Conservation (phyloP, 2,797 vertebrate species). For the Vireo griseus region DNA sequence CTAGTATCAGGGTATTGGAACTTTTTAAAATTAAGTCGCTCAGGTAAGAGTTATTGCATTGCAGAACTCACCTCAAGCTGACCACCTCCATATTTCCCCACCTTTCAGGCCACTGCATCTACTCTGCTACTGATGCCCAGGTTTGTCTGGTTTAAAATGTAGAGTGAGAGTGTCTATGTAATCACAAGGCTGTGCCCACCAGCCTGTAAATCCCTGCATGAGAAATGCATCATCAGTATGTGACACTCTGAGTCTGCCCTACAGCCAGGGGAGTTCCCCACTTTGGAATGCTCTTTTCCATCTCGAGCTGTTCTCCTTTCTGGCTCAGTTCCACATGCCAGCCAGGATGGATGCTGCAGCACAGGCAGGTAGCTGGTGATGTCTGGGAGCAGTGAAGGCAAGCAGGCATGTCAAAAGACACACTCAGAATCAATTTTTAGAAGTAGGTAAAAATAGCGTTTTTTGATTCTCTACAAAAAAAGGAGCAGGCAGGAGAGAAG, state of each 20-base stretch:
- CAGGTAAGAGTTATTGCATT: neutral
- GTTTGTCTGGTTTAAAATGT: neutral
- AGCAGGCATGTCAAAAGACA: neutral
- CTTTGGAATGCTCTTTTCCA: neutral
- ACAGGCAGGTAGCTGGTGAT: neutral
- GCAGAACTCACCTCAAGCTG: neutral
- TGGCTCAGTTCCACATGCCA: neutral
- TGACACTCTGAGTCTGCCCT: fast-evolving
- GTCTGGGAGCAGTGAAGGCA: neutral
- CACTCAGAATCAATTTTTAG: neutral
- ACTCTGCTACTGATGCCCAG: neutral
- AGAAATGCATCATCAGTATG: neutral
- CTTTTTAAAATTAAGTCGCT: neutral
- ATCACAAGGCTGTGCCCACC: neutral
- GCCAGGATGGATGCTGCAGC: neutral
- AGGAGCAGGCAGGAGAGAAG: neutral
- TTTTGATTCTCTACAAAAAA: neutral
- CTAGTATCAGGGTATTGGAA: neutral
- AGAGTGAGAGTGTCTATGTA: fast-evolving
- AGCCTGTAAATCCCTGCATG: neutral
- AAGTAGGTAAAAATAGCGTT: neutral
- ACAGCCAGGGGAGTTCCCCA: neutral
- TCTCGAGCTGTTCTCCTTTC: neutral
- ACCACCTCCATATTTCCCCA: neutral
- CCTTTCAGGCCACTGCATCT: neutral